Conservation (phyloP, 2,888 invertebrate species). For the Tipula confusa region DNA sequence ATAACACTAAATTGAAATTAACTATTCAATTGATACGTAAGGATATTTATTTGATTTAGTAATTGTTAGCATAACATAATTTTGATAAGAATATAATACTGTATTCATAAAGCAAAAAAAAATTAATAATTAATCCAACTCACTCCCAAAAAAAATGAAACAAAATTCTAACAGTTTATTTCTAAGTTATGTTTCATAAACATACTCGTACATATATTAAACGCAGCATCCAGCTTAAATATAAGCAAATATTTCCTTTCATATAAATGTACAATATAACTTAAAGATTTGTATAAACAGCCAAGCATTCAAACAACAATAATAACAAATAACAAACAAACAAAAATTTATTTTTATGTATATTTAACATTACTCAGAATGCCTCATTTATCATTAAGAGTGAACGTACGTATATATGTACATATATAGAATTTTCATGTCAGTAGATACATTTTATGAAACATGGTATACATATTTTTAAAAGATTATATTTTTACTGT, state of each 20-base stretch:
- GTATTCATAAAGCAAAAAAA: neutral
- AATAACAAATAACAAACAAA: neutral
- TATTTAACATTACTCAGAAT: neutral
- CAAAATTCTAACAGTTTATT: neutral
- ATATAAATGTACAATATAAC: neutral
- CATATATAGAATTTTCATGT: neutral
- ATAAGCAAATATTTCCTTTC: neutral
- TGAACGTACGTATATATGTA: neutral
- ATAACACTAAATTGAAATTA: too few relatives aligned
- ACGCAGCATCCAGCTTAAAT: neutral
- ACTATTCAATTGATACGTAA: too few relatives aligned
- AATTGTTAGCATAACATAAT: too few relatives aligned
- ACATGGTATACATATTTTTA: neutral
- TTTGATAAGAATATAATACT: neutral
- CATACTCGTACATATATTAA: neutral
- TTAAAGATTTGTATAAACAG: constrained; percentile 3
- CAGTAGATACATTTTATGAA: neutral
- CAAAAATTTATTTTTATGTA: neutral
- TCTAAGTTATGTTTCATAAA: neutral
- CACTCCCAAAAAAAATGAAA: neutral
- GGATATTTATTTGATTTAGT: too few relatives aligned
- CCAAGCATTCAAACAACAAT: neutral
- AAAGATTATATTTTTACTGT: neutral
- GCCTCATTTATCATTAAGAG: neutral
- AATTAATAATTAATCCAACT: neutral